These are phyloP conservation scores for Sialis fuliginosa DNA, from an alignment of 2,888 invertebrate species.

Conservation along the genomic window DNA sequence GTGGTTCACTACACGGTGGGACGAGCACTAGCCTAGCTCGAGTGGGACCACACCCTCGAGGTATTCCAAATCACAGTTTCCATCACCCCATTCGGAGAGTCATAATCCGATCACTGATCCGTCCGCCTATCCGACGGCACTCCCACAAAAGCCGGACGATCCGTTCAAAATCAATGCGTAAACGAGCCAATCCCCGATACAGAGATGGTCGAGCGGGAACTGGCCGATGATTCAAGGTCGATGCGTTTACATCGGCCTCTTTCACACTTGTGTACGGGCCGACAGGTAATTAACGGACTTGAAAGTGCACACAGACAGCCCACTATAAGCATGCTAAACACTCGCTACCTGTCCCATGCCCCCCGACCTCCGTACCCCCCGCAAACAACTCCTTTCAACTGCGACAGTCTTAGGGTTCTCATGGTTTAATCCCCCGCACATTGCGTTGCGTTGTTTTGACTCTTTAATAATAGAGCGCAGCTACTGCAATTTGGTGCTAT, in stretches of 20 bases:
- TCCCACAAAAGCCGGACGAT: not conserved
- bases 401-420: too few species aligned
- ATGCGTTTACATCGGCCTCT: constrained; percentile 3
- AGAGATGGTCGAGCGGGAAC: not conserved
- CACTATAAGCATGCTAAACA: not conserved
- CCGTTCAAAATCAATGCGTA: not conserved
- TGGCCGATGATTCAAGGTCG: constrained; percentile 1
- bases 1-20: constrained; percentile 4
- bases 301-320: constrained; percentile 5
- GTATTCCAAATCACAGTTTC: not conserved
- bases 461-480: too few species aligned
- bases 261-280: constrained; percentile 2
- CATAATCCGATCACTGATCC: not conserved
- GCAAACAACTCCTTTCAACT: too few species aligned
- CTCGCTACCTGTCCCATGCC: too few species aligned
- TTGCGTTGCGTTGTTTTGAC: too few species aligned
- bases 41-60: constrained; percentile 1
- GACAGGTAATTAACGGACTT: constrained; percentile 5
- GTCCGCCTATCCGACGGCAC: not conserved
- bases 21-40: not conserved
- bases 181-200: not conserved
- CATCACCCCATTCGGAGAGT: constrained; percentile 1
- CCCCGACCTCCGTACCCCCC: too few species aligned
- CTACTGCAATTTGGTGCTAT: too few species aligned
- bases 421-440: too few species aligned